Conservation (phyloP, 1,140 invertebrate genomes). For the Zaprionus vittiger region DNA sequence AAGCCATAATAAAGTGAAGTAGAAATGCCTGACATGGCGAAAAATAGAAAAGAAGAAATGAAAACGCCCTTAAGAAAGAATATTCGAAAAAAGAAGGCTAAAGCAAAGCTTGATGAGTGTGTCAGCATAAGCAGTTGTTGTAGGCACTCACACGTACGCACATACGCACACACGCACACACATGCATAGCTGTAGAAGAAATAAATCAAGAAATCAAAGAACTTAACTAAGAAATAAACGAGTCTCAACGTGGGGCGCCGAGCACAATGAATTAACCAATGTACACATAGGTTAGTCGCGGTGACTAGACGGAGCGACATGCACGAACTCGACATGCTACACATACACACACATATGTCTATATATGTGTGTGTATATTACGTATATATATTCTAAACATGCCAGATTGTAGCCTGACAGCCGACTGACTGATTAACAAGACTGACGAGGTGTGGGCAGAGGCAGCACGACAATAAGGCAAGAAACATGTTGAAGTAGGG, state of each 20-base stretch:
- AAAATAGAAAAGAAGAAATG: conserved; percentile 2
- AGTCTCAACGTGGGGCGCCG: conserved; percentile 25
- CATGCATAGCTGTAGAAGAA: conserved; percentile 12
- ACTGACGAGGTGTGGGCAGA: conserved; percentile 10
- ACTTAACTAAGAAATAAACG: conserved; percentile 58
- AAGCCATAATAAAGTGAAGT: conserved; percentile 1
- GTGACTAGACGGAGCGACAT: conserved; percentile 17
- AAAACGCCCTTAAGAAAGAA: conserved; percentile 12
- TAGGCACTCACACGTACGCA: conserved; percentile 11
- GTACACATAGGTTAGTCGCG: conserved; percentile 35
- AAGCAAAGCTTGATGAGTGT: conserved; percentile 35
- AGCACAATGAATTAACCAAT: conserved; percentile 40
- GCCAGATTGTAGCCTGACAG: conserved; percentile 19
- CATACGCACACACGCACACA: not conserved
- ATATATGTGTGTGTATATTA: conserved; percentile 8
- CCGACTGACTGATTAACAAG: conserved; percentile 55
- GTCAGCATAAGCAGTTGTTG: conserved; percentile 40
- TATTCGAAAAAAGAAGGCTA: conserved; percentile 5
- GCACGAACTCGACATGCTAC: conserved; percentile 37
- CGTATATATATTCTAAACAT: conserved; percentile 8
- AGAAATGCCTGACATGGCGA: conserved; percentile 31
- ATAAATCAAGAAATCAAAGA: conserved; percentile 65
- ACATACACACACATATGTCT: conserved; percentile 9
- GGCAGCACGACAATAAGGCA: conserved; percentile 4
- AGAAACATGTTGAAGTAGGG: not conserved